Evolutionary conservation across 2,113 vertebrate species (phyloP).

Genomic region (Synchiropus splendidus): DNA sequence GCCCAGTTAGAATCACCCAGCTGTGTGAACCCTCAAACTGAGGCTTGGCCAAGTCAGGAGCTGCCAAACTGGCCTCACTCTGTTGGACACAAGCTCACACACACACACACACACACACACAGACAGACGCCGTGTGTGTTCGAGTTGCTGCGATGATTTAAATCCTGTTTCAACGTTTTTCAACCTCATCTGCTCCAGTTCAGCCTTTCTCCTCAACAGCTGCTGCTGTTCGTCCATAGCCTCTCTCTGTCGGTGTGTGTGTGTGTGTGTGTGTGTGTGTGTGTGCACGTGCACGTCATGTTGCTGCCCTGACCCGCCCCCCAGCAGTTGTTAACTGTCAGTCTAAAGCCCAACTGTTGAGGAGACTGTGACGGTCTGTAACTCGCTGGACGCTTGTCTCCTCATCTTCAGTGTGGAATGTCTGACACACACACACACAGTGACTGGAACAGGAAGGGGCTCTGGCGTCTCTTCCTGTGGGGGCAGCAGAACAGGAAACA

Average conservation of each 20-base stretch:
- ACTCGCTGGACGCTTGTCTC: no score
- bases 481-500: constrained; percentile 47
- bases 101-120: constrained; percentile 6
- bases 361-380: no score
- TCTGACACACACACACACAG: constrained; percentile 9
- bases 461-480: constrained; percentile 54
- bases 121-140: constrained; percentile 17
- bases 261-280: constrained; percentile 8
- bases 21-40: no score
- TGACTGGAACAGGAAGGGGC: constrained; percentile 54
- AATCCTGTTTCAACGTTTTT: not conserved
- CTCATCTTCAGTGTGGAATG: constrained; percentile 17
- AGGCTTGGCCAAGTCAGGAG: no score
- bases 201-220: constrained; percentile 20
- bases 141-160: not conserved
- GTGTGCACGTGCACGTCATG: constrained; percentile 18
- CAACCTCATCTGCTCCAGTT: not conserved
- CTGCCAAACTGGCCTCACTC: no score
- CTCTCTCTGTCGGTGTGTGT: constrained; percentile 4
- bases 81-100: no score
- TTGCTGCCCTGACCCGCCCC: no score
- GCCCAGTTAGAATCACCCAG: no score
- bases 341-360: no score
- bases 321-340: constrained; percentile 39
- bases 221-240: constrained; percentile 40